Base-by-base conservation (phyloP, 2,113 vertebrate species). In the Cochlearius cochlearius region DNA sequence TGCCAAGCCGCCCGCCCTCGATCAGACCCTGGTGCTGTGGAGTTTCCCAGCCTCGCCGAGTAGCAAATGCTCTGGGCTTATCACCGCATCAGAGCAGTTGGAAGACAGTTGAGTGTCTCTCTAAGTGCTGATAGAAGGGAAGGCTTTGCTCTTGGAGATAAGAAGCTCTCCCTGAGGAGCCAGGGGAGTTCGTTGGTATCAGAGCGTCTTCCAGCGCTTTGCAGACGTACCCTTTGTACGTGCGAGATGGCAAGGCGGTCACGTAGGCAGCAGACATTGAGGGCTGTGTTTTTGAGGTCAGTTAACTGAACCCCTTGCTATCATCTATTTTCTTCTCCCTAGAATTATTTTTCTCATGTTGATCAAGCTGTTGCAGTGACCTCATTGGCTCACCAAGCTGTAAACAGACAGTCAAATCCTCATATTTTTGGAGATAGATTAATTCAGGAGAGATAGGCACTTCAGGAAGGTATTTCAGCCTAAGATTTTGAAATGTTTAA, bases 31-130 rank as follows among this genome's bases (percentile, higher is more conserved):
- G 55, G 7, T 7, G 72, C 45, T 17, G 83, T 11, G 77, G 68
- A 62, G 16, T 16, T 85, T 55, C 84, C 92, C 80, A 55, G 79
- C 39, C 38, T 1, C 8, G 5, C 32, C 0, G 10, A 78, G 67
- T 2, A 68, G 74, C 66, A 0, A 47, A 82, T 0, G 2, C 76
- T 49, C 34, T 0, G n/a, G 12, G 38, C 7, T 96, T 97, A 96
- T 97, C 96, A 1, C 1, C 2, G 3, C 86, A 97, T 97, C 97
- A 96, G 84, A 96, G 96, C 97, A 55, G 97, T 97, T 97, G 90
- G 96, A 7, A 93, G 97, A 96, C 97, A 97, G 97, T 97, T 97
- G 97, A 7, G 94, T 97, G 96, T 94, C 97, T 89, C 87, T 74
- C 38, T 3, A 3, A 90, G 92, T 1, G 20, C 91, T 56, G 97